Percentiles rank a stretch among this genome's conserved stretches.
phyloP scores from a whole-genome alignment of 2,888 invertebrate genomes.

The Cremastinae sp. region DNA sequence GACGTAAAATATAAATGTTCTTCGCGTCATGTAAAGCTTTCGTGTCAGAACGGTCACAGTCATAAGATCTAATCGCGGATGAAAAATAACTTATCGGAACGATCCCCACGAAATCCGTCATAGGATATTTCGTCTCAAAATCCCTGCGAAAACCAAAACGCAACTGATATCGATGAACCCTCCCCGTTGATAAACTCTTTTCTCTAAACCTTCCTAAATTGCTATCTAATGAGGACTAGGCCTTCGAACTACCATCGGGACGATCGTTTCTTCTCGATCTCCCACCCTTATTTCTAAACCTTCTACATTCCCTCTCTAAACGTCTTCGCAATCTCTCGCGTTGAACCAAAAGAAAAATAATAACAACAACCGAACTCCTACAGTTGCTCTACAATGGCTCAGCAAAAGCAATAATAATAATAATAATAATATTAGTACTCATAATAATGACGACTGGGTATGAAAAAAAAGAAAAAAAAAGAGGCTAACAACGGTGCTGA shows the following conservation, averaged over 20 bases:
- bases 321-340: not conserved
- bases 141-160: no score
- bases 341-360: constrained; percentile 1
- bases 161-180: no score
- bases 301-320: not conserved
- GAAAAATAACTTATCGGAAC: no score
- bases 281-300: constrained; percentile 4
- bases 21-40: no score
- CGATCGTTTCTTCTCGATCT: constrained; percentile 31
- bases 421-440: not conserved
- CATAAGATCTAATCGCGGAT: no score
- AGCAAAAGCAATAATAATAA: constrained; percentile 5
- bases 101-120: no score
- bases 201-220: no score
- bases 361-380: constrained; percentile 11
- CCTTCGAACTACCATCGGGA: constrained; percentile 60
- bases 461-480: not conserved
- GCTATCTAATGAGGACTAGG: constrained; percentile 60
- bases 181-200: no score
- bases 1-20: no score
- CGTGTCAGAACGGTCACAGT: no score
- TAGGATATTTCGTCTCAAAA: no score
- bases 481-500: constrained; percentile 21
- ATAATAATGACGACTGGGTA: not conserved
- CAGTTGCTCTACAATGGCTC: constrained; percentile 27